A percentile compares a stretch with the other conserved stretches of the same genome.
Evolutionary conservation across 2,797 vertebrate genomes (phyloP).

Genomic region (Cyprinella venusta): DNA sequence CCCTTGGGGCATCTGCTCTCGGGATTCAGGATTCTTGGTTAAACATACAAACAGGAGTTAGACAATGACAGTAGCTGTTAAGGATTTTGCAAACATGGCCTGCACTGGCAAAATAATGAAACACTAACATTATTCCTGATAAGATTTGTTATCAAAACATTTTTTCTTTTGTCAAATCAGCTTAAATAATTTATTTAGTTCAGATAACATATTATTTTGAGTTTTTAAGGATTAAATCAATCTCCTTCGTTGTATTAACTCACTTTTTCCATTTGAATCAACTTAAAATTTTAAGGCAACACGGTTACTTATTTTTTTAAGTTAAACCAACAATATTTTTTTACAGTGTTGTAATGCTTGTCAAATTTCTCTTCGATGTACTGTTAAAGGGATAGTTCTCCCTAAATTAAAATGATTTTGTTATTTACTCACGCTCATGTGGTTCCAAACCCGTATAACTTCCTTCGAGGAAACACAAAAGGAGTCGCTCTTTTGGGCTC

Average conservation of each 20-base stretch:
- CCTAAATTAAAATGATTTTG: background rate
- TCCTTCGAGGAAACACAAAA: background rate
- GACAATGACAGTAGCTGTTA: conserved; percentile 9
- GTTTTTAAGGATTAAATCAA: too few relatives aligned
- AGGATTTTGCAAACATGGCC: conserved; percentile 1
- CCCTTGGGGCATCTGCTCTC: conserved; percentile 28
- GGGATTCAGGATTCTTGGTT: conserved; percentile 17
- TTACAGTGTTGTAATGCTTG: background rate
- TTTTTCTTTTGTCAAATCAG: too few relatives aligned
- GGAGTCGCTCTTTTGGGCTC: background rate
- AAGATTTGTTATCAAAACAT: too few relatives aligned
- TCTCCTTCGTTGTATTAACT: too few relatives aligned
- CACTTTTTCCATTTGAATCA: too few relatives aligned
- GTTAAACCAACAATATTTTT: too few relatives aligned
- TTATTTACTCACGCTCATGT: background rate
- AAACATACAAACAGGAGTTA: conserved; percentile 13
- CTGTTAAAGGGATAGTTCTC: background rate
- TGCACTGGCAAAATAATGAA: background rate
- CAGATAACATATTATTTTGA: too few relatives aligned
- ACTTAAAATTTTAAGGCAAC: too few relatives aligned
- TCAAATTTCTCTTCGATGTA: background rate
- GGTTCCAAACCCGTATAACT: background rate
- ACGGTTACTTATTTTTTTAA: too few relatives aligned
- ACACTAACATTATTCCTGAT: background rate
- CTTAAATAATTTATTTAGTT: too few relatives aligned